Base-by-base conservation (phyloP, 2,888 invertebrate species). In the Diarsia mendica region DNA sequence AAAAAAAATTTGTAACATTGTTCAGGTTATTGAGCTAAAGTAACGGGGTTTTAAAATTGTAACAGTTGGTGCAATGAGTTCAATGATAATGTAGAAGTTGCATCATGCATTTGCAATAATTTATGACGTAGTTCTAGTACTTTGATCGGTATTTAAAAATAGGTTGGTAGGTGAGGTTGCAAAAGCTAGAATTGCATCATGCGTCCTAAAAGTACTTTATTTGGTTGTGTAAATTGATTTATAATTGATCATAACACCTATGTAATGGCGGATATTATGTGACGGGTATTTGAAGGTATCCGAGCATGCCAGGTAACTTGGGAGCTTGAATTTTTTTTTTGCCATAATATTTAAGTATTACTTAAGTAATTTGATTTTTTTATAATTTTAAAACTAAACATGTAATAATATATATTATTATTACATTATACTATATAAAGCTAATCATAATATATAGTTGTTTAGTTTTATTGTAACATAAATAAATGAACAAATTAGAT, bases 1-100 rank as follows among this genome's bases (percentile, higher is more conserved):
- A 3, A 61, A 64, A 69, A 69, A 64, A n/a, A 3, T 44, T 23
- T 61, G 48, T 72, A 0, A 13, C 33, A n/a, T 23, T 44, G 3
- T 69, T 64, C 33, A 71, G 84, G 80, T 79, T 83, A 23, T 82
- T 83, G 72, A 51, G 70, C 73, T 67, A 0, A 69, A 72, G 53
- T 84, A 84, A 69, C 81, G 28, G 83, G 64, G 11, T 39, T 63
- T 63, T 48, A 13, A 9, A 61, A 69, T 72, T 75, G 15, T 73
- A 76, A 48, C 63, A 33, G 73, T 3, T 75, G 9, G 18, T 72
- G 75, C 44, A 74, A 75, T 72, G 28, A 72, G 20, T 68, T 67
- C 44, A 67, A 18, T 83, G 58, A 46, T 72, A 69, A 1, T 64
- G 33, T n/a, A 10, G 2, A 15, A 15, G 28, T 72, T 81, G 67